phyloP scores from a whole-genome alignment of 92 coral and sea anemone species.

The Umimayanthus chanpuru region DNA sequence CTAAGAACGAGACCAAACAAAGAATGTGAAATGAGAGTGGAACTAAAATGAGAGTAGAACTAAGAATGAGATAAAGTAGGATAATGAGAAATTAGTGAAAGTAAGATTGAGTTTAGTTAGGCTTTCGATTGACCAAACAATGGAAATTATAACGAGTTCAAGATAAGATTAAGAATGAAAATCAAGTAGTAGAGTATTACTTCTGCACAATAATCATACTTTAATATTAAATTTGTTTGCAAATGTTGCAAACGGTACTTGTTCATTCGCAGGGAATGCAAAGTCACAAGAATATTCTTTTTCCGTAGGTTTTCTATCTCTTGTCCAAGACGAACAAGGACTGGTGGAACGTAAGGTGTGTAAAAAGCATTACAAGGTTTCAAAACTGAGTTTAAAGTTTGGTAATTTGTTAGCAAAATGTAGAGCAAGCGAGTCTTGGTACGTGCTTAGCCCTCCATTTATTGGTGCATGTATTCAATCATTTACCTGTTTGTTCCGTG shows the following conservation, averaged over 20 bases:
- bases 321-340: slow-evolving; percentile 93
- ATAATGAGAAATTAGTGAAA: background rate
- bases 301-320: slow-evolving; percentile 70
- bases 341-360: slow-evolving; percentile 99
- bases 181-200: no score
- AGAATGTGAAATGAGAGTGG: background rate
- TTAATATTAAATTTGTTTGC: no score
- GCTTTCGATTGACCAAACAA: no score
- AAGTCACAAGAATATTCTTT: background rate
- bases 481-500: background rate
- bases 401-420: background rate
- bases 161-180: no score
- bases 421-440: background rate
- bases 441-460: background rate
- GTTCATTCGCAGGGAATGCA: background rate
- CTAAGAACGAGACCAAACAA: background rate
- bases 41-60: background rate
- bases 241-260: no score
- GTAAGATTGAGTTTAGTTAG: no score
- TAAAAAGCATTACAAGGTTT: background rate
- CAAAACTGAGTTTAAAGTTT: background rate
- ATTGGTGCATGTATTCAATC: background rate
- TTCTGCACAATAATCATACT: no score
- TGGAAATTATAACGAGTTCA: no score
- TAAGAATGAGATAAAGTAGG: background rate